Evolutionary conservation across 2,888 invertebrate species (phyloP), one percentile per base, ranked within the genome.

Genomic region (Poecilobothrus nobilitatus): DNA sequence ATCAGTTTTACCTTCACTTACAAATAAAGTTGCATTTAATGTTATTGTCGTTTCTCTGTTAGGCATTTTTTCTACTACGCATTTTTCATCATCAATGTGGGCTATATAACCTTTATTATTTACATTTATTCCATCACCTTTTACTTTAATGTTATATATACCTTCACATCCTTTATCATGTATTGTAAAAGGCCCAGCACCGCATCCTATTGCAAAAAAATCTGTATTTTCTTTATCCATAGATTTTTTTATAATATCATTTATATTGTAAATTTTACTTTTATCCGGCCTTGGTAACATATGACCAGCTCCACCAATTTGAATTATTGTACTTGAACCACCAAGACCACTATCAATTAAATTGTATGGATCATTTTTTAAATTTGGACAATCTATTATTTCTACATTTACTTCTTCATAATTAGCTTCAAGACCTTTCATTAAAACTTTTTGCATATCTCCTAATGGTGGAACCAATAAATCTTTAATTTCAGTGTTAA

Each of bases 251-350:
- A 83, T 80, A 71, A 90, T 84, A 74, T 84, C 83, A 73, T 84
- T 84, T 72, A 93, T 80, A 77, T 92, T 89, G 80, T 92, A 92
- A 34, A 93, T 77, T 83, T 94, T 94, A 68, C 91, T 86, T 73
- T 85, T 87, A 75, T 89, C 86, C 64, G 90, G 91, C 62, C 84
- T 76, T 3, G 95, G 95, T 73, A 92, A 77, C 72, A 96, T 82
- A 80, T 88, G 93, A 53, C 93, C 89, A 3, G 91, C 89, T 1
- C 95, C 95, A 37, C 95, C 95, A 69, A 95, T 80, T 84, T 96
- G 95, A 68, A 94, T 82, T 67, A 95, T 78, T 74, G 85, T 85
- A 0, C 88, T 82, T 65, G 86, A 85, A 10, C 92, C 92, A 65
- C 84, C 82, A 71, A 93, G 77, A 93, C 94, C 94, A 82, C 88